Base-by-base conservation (phyloP, 2,113 vertebrate species). In the Tympanuchus pallidicinctus region DNA sequence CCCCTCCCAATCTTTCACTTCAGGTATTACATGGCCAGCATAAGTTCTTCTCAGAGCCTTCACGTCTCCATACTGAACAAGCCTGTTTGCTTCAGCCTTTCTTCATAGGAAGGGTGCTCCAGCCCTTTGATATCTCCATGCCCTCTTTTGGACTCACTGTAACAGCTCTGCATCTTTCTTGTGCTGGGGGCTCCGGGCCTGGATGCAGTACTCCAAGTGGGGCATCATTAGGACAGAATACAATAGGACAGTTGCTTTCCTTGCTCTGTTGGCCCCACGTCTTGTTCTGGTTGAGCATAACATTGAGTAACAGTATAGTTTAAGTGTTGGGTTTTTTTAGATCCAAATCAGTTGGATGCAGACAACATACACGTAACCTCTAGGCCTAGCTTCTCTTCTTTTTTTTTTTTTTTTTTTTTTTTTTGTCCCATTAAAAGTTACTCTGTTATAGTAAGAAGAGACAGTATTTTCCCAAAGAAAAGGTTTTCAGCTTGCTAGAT, bases 351-450 rank as follows among this genome's bases (percentile, higher is more conserved):
- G n/a, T 74, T 59, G 16, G 24, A 13, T 67, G 30, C 6, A 81
- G 45, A 59, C 28, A 36, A 66, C n/a, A 57, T 43, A 43, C 1
- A 67, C 9, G 30, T 10, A 86, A 8, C 7, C 48, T 73, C 17
- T 40, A 47, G 1, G 6, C 1, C 1, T 19, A 91, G 19, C 19
- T 88, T 82, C 40, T 61, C 30, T 86, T 76, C 27, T 34, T 42
- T 59, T 83, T 8, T 93, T 86, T 83, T 34, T 42, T 59, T 83
- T 8, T 93, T 86, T 83, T 67, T 74, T 59, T 83, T 19, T 93
- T 86, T 83, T 67, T 74, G 18, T 57, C 90, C 30, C 7, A 38
- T 17, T 54, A 4, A 11, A 12, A 34, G 16, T 48, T 88, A 70
- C 8, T 74, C 56, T 77, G 28, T 34, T 4, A 2, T 9, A 34